Evolutionary conservation across 2,888 invertebrate genomes (phyloP).

Genomic region (Trilocha varians): DNA sequence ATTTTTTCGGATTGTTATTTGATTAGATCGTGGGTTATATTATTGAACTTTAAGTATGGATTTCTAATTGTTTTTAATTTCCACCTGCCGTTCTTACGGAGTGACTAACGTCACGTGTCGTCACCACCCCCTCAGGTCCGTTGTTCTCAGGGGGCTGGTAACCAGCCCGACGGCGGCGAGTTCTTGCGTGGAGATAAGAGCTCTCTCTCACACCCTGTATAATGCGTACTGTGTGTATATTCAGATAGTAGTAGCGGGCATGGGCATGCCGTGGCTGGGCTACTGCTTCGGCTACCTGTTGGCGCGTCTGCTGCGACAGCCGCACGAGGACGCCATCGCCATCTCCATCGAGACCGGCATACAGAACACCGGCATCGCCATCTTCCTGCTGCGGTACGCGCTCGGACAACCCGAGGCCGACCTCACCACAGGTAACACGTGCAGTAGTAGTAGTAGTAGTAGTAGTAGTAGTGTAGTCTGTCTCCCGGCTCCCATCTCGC

Average conservation of each 20-base stretch:
- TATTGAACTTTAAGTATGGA: too few species aligned
- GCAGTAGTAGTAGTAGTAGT: too few species aligned
- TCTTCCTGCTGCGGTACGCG: conserved; percentile 87
- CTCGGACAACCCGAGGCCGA: conserved; percentile 90
- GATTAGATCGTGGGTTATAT: too few species aligned
- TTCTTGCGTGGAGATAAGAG: too few species aligned
- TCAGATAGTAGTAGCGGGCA: conserved; percentile 85
- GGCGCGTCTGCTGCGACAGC: conserved; percentile 75
- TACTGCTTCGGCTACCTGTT: conserved; percentile 79
- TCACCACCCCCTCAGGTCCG: too few species aligned
- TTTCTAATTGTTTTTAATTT: too few species aligned
- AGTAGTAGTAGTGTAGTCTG: background rate
- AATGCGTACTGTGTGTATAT: conserved; percentile 21
- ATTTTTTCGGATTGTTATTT: too few species aligned
- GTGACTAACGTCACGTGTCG: too few species aligned
- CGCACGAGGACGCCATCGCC: conserved; percentile 81
- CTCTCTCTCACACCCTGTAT: too few species aligned
- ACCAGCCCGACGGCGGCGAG: too few species aligned
- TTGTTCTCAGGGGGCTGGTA: too few species aligned
- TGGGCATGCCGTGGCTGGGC: conserved; percentile 87
- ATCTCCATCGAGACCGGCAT: conserved; percentile 95
- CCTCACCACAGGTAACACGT: conserved; percentile 82
- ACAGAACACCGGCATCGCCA: conserved; percentile 94
- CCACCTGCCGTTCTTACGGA: too few species aligned
- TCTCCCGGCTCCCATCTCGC: background rate